Base-by-base conservation (phyloP, 2,797 vertebrate genomes). In the Harpagifer antarcticus region DNA sequence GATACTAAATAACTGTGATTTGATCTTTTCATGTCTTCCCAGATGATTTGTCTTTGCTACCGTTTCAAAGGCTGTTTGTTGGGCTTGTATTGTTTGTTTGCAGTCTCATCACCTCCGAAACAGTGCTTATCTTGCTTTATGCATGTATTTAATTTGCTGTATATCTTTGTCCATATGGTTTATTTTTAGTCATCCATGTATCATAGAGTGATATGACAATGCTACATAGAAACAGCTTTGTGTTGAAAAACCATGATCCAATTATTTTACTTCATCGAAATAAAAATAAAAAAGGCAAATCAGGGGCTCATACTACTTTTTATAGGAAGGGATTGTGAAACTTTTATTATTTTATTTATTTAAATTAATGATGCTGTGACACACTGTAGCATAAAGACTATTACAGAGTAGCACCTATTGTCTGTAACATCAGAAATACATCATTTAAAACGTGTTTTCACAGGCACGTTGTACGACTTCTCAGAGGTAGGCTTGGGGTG, bases 61-160 rank as follows among this genome's bases (percentile, higher is more conserved):
- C 10, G 5, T 70, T 81, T 74, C 64, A 86, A 66, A 77, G 47
- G 49, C 76, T 84, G 54, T 49, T 80, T 74, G 48, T 63, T 23
- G 45, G 15, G n/a, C 48, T 45, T 43, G 19, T 62, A 56, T 69
- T 79, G 47, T 76, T 81, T 60, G 69, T 74, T 74, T 79, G 73
- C 57, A 14, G 85, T 71, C 78, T 72, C 53, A 74, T 79, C 77
- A 68, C 58, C 62, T 68, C 58, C 77, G 54, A 84, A 82, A 83
- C n/a, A 15, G 56, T 31, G 12, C 64, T 69, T 55, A 61, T 80
- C 72, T 71, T 65, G 49, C 67, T 74, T 60, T 8, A 19, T 70
- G 73, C 70, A 37, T 54, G 78, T 52, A 37, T 37, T 57, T 59
- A 48, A 79, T 72, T 54, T 27, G 67, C 63, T 44, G 66, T 53